Evolutionary conservation across 2,888 invertebrate species (phyloP).

Genomic region (Netelia virgata): DNA sequence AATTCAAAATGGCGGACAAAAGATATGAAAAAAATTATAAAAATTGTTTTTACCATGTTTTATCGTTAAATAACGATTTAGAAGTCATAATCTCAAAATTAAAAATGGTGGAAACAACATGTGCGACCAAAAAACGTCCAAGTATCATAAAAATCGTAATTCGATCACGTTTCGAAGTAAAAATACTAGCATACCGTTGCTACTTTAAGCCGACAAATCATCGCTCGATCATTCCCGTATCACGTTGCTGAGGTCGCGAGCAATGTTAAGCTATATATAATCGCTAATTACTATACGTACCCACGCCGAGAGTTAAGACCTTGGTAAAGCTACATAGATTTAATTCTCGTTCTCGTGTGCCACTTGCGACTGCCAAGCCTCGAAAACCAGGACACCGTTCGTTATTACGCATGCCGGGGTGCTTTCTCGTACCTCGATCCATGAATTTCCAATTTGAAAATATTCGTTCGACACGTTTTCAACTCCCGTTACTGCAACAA

Average conservation of each 20-base stretch:
- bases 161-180: no score
- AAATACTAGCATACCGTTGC: no score
- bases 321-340: conserved; percentile 35
- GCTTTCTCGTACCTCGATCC: conserved; percentile 7
- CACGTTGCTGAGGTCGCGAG: background rate
- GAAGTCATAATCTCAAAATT: background rate
- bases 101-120: background rate
- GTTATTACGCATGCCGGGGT: conserved; percentile 7
- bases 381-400: conserved; percentile 40
- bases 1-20: no score
- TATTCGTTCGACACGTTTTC: no score
- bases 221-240: background rate
- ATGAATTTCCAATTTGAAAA: conserved; percentile 46
- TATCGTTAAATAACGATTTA: background rate
- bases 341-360: conserved; percentile 53
- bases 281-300: conserved; percentile 19
- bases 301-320: conserved; percentile 26
- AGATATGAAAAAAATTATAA: no score
- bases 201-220: no score
- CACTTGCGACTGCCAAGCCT: conserved; percentile 61
- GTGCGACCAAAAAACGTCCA: no score
- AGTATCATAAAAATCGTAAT: no score
- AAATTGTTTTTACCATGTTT: no score
- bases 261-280: background rate
- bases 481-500: no score